Evolutionary conservation across 1,140 invertebrate genomes (phyloP), one percentile per base, ranked within the genome.

Genomic region (Trichonephila clavata): DNA sequence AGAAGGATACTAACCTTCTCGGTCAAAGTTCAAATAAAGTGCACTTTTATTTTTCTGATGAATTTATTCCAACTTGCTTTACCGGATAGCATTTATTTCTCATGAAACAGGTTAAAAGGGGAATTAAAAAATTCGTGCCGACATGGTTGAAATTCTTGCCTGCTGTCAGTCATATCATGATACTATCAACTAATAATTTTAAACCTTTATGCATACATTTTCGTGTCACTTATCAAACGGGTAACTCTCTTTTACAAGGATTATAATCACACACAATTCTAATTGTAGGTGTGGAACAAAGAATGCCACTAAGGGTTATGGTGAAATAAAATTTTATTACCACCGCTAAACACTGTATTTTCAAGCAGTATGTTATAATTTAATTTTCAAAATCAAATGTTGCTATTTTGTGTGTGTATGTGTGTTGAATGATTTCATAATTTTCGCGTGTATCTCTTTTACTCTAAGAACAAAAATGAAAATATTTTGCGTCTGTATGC

Each of bases 21-120:
- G 27, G 71, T 32, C 71, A 77, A 77, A 39, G 71, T 18, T 77
- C 71, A 39, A 32, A 77, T 18, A 32, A 77, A 32, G 71, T 77
- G 24, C 27, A 32, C 24, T 77, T 77, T 77, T 77, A 77, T 77
- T 77, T 77, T 77, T 16, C 71, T 77, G 43, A 50, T 84, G 59
- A 84, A 57, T 84, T 50, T 50, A 84, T 57, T 84, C 39, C 24
- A 57, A 84, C 57, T 84, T 59, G 39, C 81, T 84, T 84, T 84
- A n/a, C 81, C 10, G 21, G 81, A 59, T 84, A 57, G 50, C 43
- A 8, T 84, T 84, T 57, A 21, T 24, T 39, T 50, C 20, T 57
- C 8, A 2, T 84, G 81, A 84, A n/a, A 4, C 5, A 3, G 81
- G 81, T 84, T 84, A 84, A 84, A 83, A 84, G 81, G 81, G 81